A percentile compares a stretch with the other conserved stretches of the same genome.
Evolutionary conservation across 2,113 vertebrate species (phyloP).

Genomic region (Tragelaphus imberbis): DNA sequence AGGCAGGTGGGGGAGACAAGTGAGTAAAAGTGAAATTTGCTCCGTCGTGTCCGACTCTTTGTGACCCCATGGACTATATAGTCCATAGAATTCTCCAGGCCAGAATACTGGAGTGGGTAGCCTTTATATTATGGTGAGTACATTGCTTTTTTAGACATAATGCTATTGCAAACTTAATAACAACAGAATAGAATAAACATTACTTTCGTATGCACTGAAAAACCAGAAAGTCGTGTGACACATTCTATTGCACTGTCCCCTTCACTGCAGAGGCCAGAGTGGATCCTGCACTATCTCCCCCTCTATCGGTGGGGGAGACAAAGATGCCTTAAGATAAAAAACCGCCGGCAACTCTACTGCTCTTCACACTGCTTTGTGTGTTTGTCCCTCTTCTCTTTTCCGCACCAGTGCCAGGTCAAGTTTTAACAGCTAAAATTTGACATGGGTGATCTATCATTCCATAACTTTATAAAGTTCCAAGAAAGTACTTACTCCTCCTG

Average conservation of each 20-base stretch:
- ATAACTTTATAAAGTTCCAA: background rate
- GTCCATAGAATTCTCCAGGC: background rate
- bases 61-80: background rate
- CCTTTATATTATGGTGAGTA: background rate
- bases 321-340: background rate
- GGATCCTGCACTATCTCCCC: background rate
- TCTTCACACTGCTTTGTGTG: background rate
- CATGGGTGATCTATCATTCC: background rate
- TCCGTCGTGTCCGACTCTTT: background rate
- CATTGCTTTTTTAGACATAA: background rate
- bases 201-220: background rate
- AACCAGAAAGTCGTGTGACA: background rate
- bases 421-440: background rate
- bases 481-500: slow-evolving; percentile 89
- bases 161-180: background rate
- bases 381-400: background rate
- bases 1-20: background rate
- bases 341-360: background rate
- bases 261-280: background rate
- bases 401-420: background rate
- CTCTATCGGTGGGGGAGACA: background rate
- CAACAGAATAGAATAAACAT: background rate
- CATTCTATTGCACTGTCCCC: background rate
- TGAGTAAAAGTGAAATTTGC: background rate
- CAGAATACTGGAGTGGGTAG: background rate